phyloP scores from a whole-genome alignment of 2,888 invertebrate species.

The Andricus curvator region DNA sequence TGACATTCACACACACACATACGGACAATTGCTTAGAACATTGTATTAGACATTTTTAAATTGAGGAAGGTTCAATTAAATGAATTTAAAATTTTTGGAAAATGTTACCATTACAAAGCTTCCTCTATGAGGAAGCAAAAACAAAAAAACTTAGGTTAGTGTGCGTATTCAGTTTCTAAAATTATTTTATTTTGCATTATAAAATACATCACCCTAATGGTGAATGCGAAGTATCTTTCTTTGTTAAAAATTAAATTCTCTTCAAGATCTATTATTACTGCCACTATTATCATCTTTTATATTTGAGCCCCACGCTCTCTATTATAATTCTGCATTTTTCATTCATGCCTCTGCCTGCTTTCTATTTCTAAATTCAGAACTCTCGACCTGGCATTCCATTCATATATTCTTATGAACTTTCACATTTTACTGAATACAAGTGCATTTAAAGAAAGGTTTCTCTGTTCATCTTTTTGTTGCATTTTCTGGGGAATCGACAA shows the following conservation, averaged over 20 bases:
- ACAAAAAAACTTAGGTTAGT: no score
- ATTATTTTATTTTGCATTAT: no score
- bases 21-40: no score
- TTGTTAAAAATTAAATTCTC: background rate
- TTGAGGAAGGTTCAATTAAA: no score
- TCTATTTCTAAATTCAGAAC: slow-evolving; percentile 9
- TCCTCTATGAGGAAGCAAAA: no score
- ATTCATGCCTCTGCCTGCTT: background rate
- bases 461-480: slow-evolving; percentile 5
- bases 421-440: slow-evolving; percentile 19
- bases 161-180: no score
- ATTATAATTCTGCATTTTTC: background rate
- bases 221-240: no score
- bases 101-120: no score
- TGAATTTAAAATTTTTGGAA: no score
- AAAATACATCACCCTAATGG: no score
- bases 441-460: slow-evolving; percentile 9
- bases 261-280: background rate
- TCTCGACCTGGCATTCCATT: slow-evolving; percentile 14
- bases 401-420: background rate
- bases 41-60: no score
- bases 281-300: background rate
- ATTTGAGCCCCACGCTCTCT: background rate
- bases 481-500: slow-evolving; percentile 21
- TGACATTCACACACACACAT: no score